Evolutionary conservation across 2,888 invertebrate genomes (phyloP).

Genomic region (Chironomus tentans): DNA sequence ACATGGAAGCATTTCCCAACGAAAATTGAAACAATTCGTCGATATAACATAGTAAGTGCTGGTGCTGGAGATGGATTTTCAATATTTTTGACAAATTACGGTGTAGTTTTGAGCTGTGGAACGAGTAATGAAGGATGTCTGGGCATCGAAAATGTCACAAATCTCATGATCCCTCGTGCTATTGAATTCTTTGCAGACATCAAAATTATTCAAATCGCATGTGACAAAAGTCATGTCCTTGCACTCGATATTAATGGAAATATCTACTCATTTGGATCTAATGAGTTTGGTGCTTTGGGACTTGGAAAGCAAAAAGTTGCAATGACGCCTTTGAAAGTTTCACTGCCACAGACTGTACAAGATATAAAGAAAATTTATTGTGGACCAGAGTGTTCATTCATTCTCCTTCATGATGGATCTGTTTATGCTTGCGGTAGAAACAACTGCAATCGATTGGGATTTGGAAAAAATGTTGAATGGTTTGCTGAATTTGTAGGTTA

Average conservation of each 20-base stretch:
- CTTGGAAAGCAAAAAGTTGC: slow-evolving; percentile 34
- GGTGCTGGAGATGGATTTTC: slow-evolving; percentile 58
- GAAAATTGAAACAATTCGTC: slow-evolving; percentile 50
- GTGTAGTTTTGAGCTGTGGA: slow-evolving; percentile 60
- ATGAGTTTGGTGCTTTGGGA: slow-evolving; percentile 53
- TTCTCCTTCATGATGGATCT: slow-evolving; percentile 50
- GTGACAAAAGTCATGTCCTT: slow-evolving; percentile 55
- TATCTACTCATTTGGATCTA: slow-evolving; percentile 59
- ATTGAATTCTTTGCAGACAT: slow-evolving; percentile 48
- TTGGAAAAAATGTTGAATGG: slow-evolving; percentile 41
- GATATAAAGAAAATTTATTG: slow-evolving; percentile 48
- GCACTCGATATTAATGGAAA: slow-evolving; percentile 52
- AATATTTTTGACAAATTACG: slow-evolving; percentile 56
- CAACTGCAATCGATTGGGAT: slow-evolving; percentile 54
- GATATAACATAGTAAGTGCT: slow-evolving; percentile 50
- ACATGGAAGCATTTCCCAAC: slow-evolving; percentile 48
- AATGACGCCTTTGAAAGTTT: slow-evolving; percentile 34
- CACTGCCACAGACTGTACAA: slow-evolving; percentile 41
- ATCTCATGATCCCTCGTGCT: slow-evolving; percentile 48
- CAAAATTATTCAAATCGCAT: slow-evolving; percentile 50
- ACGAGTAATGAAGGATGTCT: slow-evolving; percentile 52
- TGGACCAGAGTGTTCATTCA: slow-evolving; percentile 52
- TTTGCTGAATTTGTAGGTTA: slow-evolving; percentile 36
- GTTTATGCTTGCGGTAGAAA: slow-evolving; percentile 57
- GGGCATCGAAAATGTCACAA: slow-evolving; percentile 54